Conservation (phyloP, 1,140 invertebrate species). For the Zophobas morio region DNA sequence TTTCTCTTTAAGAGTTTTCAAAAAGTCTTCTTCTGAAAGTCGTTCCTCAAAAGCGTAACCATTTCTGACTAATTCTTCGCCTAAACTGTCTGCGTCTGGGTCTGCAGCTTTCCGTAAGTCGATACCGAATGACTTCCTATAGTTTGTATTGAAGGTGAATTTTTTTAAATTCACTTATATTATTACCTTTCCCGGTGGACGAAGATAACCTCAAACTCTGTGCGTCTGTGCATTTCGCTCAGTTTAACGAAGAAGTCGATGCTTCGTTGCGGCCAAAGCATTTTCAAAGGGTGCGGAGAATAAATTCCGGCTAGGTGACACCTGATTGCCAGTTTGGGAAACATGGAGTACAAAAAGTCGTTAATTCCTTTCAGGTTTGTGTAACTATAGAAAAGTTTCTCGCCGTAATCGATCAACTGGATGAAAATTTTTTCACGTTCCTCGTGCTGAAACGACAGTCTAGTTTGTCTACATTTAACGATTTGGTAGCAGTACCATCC, state of each 20-base stretch:
- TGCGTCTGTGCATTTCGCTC: background rate
- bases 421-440: conserved; percentile 49
- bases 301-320: no score
- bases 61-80: conserved; percentile 44
- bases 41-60: conserved; percentile 34
- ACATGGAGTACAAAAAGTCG: no score
- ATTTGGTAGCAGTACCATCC: conserved; percentile 15
- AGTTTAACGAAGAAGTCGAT: background rate
- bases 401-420: conserved; percentile 37
- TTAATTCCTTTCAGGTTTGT: no score
- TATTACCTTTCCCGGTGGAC: conserved; percentile 3
- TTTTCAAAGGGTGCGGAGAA: background rate
- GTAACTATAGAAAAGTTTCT: no score
- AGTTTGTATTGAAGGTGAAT: background rate
- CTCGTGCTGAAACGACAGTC: conserved; percentile 36
- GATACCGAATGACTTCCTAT: conserved; percentile 45
- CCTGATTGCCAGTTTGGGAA: no score
- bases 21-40: background rate
- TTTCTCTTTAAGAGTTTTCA: conserved; percentile 50
- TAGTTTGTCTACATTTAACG: background rate
- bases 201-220: conserved; percentile 11
- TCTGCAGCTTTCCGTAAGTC: conserved; percentile 42
- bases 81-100: conserved; percentile 47
- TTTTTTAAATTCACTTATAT: background rate
- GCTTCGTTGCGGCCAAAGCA: background rate